Evolutionary conservation across 2,888 invertebrate species (phyloP).

Genomic region (Noctua janthina): DNA sequence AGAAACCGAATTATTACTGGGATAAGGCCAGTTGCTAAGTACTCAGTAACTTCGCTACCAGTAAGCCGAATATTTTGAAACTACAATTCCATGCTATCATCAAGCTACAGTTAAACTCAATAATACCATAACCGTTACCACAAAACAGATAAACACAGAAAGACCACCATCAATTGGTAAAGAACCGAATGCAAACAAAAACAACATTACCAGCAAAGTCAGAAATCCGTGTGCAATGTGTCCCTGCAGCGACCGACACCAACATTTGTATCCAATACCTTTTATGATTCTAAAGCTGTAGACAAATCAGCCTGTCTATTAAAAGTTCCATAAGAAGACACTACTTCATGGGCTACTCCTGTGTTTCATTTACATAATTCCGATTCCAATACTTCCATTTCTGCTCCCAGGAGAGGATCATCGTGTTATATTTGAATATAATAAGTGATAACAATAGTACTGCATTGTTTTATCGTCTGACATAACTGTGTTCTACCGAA

Average conservation of each 20-base stretch:
- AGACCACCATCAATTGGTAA: not conserved
- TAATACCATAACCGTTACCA: slow-evolving; percentile 44
- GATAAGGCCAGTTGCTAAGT: slow-evolving; percentile 62
- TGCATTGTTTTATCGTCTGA: slow-evolving; percentile 28
- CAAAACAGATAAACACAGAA: slow-evolving; percentile 27
- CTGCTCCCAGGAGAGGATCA: not conserved
- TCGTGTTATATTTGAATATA: not conserved
- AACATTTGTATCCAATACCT: not conserved
- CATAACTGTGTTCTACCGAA: slow-evolving; percentile 65
- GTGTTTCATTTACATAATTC: not conserved
- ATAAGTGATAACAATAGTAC: slow-evolving; percentile 16
- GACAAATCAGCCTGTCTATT: not conserved
- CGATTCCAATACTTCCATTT: not conserved
- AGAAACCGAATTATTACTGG: slow-evolving; percentile 56
- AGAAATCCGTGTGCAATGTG: not conserved
- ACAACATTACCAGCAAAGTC: not conserved
- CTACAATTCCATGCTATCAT: slow-evolving; percentile 60
- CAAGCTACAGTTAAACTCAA: slow-evolving; percentile 55
- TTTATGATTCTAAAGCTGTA: not conserved
- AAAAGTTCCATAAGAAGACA: not conserved
- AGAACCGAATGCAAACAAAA: not conserved
- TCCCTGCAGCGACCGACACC: not conserved
- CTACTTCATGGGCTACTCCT: not conserved
- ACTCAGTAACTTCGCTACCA: slow-evolving; percentile 48
- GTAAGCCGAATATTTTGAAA: slow-evolving; percentile 62